Conservation (phyloP, 2,888 invertebrate species). For the Yponomeuta evonymella region DNA sequence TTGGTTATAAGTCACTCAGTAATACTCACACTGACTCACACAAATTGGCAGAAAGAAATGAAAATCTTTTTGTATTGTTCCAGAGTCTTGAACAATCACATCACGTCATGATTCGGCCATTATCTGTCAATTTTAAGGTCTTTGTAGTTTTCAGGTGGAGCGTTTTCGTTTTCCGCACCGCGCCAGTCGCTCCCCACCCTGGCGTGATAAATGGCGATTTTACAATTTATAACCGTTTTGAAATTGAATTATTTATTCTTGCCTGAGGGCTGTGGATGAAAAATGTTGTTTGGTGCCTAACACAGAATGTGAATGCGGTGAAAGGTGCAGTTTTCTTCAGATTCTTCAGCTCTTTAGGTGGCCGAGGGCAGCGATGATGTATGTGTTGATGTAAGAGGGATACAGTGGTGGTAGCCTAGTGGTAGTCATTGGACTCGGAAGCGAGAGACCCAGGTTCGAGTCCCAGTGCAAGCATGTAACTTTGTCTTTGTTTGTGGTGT, state of each 20-base stretch:
- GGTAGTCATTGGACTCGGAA: too few relatives aligned
- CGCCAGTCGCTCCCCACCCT: neutral
- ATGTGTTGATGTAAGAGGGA: too few relatives aligned
- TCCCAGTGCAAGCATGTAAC: too few relatives aligned
- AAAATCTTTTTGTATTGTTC: too few relatives aligned
- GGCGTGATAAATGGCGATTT: conserved; percentile 35
- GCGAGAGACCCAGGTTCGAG: too few relatives aligned
- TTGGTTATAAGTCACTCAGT: too few relatives aligned
- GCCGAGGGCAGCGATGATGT: neutral
- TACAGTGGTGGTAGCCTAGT: too few relatives aligned
- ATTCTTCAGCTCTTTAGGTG: neutral
- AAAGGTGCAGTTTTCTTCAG: neutral
- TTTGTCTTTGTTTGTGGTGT: too few relatives aligned
- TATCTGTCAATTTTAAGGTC: neutral
- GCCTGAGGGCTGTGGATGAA: conserved; percentile 33
- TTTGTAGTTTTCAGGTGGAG: neutral
- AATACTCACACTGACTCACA: too few relatives aligned
- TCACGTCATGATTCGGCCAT: neutral
- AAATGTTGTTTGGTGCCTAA: conserved; percentile 22
- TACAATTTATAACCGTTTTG: conserved; percentile 46
- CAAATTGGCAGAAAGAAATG: too few relatives aligned
- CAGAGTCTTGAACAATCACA: neutral
- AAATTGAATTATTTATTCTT: conserved; percentile 50
- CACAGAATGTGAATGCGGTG: neutral
- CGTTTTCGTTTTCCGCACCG: neutral